phyloP scores from a whole-genome alignment of 1,140 invertebrate genomes.

The Coboldia fuscipes region DNA sequence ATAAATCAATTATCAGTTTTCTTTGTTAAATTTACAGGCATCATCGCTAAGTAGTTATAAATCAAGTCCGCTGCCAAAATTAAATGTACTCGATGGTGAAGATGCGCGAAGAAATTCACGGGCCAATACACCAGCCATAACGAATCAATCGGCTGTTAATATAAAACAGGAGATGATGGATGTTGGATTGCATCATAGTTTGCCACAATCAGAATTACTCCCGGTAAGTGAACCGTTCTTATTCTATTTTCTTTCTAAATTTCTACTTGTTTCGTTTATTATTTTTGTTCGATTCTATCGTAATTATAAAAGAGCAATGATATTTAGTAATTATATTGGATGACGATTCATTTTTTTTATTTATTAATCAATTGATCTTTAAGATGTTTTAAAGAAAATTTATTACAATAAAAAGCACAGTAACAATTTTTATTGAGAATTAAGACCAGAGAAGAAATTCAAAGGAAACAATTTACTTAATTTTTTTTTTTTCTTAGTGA shows the following conservation, averaged over 20 bases:
- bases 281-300: too few relatives aligned
- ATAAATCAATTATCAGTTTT: neutral
- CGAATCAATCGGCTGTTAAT: constrained; percentile 26
- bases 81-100: constrained; percentile 34
- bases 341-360: too few relatives aligned
- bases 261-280: neutral
- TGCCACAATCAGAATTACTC: constrained; percentile 17
- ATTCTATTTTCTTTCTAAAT: neutral
- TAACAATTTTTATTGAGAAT: too few relatives aligned
- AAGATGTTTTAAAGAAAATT: neutral
- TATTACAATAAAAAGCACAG: too few relatives aligned
- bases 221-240: constrained; percentile 20
- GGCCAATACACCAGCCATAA: constrained; percentile 16
- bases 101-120: constrained; percentile 30
- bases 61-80: constrained; percentile 39
- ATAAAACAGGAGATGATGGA: constrained; percentile 38
- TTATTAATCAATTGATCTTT: neutral
- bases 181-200: constrained; percentile 6
- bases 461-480: too few relatives aligned
- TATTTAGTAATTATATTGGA: too few relatives aligned
- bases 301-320: too few relatives aligned
- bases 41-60: constrained; percentile 35
- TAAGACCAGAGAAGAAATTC: too few relatives aligned
- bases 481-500: too few relatives aligned
- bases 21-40: constrained; percentile 21